Conservation (phyloP, 2,888 invertebrate genomes). For the Drosophila ezoana region DNA sequence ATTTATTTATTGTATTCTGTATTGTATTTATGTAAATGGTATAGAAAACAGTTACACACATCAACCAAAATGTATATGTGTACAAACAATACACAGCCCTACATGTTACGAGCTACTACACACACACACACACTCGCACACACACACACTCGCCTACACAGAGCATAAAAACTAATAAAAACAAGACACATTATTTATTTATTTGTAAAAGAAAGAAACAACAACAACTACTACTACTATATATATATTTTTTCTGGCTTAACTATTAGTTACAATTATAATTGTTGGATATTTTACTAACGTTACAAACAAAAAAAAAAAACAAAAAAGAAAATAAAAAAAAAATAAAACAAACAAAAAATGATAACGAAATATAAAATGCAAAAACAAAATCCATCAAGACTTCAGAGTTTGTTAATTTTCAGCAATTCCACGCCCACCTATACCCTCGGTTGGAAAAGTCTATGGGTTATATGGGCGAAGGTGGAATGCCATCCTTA, state of each 20-base stretch:
- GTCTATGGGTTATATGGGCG: no score
- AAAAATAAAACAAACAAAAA: conserved; percentile 30
- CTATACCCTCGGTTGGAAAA: no score
- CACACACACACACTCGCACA: conserved; percentile 20
- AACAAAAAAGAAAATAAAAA: conserved; percentile 35
- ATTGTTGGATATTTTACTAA: conserved; percentile 81
- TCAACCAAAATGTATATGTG: conserved; percentile 53
- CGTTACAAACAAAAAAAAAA: conserved; percentile 69
- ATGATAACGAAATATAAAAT: conserved; percentile 57
- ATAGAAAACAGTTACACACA: conserved; percentile 14
- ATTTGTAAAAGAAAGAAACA: conserved; percentile 67
- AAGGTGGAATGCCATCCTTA: no score
- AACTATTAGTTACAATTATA: conserved; percentile 79
- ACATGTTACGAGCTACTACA: conserved; percentile 42
- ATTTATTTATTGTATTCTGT: conserved; percentile 67
- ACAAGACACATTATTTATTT: conserved; percentile 76
- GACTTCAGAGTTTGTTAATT: no score
- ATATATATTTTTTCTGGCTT: conserved; percentile 78
- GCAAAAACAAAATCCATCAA: conserved; percentile 51
- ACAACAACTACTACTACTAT: conserved; percentile 60
- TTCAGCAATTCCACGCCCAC: no score
- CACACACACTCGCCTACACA: conserved; percentile 28
- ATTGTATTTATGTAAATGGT: conserved; percentile 70
- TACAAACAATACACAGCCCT: conserved; percentile 54
- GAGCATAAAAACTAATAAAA: conserved; percentile 42